Evolutionary conservation across 37 sponge, comb jelly and placozoan genomes (phyloP).

Genomic region (Aphrocallistes beatrix): DNA sequence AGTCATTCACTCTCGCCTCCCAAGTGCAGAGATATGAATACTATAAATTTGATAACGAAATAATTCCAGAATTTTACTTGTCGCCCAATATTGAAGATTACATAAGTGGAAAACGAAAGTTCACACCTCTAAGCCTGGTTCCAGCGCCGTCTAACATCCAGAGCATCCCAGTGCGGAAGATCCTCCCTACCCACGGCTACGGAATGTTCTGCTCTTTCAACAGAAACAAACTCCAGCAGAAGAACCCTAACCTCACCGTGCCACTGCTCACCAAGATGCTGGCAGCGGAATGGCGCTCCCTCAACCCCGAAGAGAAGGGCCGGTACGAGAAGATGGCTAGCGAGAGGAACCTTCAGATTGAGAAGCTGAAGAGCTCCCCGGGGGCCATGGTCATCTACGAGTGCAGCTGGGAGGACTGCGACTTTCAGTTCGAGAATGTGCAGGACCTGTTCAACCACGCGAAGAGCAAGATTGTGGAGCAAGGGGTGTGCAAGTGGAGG

Average conservation of each 20-base stretch:
- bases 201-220: constrained; percentile 13
- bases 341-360: neutral
- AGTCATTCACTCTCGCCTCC: neutral
- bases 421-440: constrained; percentile 1
- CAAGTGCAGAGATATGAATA: neutral
- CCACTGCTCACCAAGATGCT: constrained; percentile 8
- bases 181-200: constrained; percentile 8
- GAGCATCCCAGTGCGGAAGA: neutral
- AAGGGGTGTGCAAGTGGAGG: neutral
- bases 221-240: neutral
- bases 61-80: neutral
- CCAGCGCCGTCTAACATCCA: neutral
- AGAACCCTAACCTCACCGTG: neutral
- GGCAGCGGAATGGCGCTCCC: constrained; percentile 2
- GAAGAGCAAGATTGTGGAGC: neutral
- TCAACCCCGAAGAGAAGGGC: neutral
- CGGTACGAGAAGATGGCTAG: neutral
- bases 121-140: neutral
- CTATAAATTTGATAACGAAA: neutral
- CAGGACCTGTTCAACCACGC: neutral
- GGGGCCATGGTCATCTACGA: neutral
- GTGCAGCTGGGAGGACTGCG: neutral
- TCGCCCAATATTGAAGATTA: neutral
- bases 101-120: neutral
- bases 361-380: neutral